Evolutionary conservation across 1,140 invertebrate species (phyloP).

Genomic region (Leptoteleia sp.): DNA sequence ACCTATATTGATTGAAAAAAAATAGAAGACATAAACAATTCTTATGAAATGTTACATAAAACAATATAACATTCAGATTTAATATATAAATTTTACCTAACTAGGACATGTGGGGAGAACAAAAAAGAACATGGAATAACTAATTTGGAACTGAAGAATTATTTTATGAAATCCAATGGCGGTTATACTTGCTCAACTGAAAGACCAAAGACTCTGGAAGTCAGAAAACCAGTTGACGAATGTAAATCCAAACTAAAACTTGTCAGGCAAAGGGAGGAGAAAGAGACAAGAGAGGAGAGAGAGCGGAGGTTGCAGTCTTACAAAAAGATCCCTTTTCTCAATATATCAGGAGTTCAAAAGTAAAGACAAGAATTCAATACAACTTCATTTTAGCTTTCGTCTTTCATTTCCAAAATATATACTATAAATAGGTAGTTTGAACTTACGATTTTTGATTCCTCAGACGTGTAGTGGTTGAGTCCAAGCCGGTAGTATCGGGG

Average conservation of each 20-base stretch:
- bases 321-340: conserved; percentile 2
- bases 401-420: too few relatives aligned
- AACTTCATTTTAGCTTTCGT: neutral
- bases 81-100: neutral
- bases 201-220: conserved; percentile 36
- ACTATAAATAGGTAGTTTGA: too few relatives aligned
- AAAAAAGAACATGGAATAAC: neutral
- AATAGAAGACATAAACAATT: too few relatives aligned
- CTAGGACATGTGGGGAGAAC: neutral
- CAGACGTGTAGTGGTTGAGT: neutral
- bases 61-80: neutral
- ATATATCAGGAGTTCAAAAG: conserved; percentile 1
- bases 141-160: conserved; percentile 5
- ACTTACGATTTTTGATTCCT: too few relatives aligned
- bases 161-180: neutral
- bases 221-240: conserved; percentile 73
- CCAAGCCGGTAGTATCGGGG: neutral
- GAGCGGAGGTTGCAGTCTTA: conserved; percentile 9
- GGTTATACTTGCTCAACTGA: neutral
- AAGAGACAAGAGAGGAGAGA: conserved; percentile 42
- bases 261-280: conserved; percentile 67
- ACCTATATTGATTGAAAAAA: conserved; percentile 5
- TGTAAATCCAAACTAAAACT: conserved; percentile 74
- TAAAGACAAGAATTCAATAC: neutral
- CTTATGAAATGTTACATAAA: neutral